Conservation (phyloP, 2,888 invertebrate genomes). For the Nymphalis c-album region DNA sequence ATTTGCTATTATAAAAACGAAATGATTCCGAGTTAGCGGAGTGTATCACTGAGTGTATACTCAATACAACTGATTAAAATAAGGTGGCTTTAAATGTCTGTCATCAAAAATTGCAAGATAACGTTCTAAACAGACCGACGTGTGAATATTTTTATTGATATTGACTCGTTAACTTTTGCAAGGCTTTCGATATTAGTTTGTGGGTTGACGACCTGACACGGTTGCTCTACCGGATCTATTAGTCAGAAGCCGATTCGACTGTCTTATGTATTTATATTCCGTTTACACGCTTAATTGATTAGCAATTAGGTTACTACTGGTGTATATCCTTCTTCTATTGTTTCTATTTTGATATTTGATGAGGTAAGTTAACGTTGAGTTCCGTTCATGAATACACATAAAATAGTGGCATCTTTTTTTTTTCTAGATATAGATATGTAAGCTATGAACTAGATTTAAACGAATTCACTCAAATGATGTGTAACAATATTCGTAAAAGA, state of each 20-base stretch:
- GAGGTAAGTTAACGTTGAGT: too few relatives aligned
- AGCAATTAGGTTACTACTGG: constrained; percentile 21
- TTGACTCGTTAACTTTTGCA: constrained; percentile 31
- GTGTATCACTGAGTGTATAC: too few relatives aligned
- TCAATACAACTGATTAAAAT: too few relatives aligned
- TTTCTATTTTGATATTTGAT: background rate
- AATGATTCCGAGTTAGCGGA: too few relatives aligned
- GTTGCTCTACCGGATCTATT: constrained; percentile 37
- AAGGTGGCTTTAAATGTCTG: background rate
- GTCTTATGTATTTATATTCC: constrained; percentile 24
- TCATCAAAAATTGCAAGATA: constrained; percentile 15
- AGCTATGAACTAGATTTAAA: too few relatives aligned
- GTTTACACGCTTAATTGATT: constrained; percentile 27
- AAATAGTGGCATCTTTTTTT: too few relatives aligned
- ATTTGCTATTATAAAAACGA: too few relatives aligned
- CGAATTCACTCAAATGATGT: too few relatives aligned
- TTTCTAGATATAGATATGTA: too few relatives aligned
- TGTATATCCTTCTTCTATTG: background rate
- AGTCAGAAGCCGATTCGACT: constrained; percentile 28
- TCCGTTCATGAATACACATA: too few relatives aligned
- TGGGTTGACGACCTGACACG: constrained; percentile 37
- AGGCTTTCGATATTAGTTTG: constrained; percentile 27
- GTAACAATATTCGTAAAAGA: too few relatives aligned
- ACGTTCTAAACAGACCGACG: constrained; percentile 20
- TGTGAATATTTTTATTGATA: constrained; percentile 36